Base-by-base conservation (phyloP, 2,888 invertebrate genomes). In the Machimus rusticus region DNA sequence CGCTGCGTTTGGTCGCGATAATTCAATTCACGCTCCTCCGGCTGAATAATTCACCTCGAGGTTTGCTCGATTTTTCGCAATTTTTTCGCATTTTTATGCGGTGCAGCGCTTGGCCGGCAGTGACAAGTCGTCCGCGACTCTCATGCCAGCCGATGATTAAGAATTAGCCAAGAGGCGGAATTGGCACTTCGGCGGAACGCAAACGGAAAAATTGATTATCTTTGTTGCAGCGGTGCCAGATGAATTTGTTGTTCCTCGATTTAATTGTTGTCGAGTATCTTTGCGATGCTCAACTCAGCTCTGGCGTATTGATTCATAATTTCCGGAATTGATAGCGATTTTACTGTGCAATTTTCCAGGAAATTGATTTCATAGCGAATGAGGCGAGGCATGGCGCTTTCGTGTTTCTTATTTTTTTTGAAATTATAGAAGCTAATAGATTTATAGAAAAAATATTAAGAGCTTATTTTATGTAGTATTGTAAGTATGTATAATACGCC, bases 321-420 rank as follows among this genome's bases (percentile, higher is more conserved):
- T 76, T 76, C 76, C 76, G 76, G 76, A 76, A 76, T 37, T 76
- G 76, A 76, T 76, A 76, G 76, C 37, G 19, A 76, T 76, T 76
- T 76, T 31, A 34, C n/a, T 34, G 37, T 76, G 76, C 76, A 76
- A 37, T 76, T 76, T 76, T 16, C 76, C 19, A 76, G 37, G 76
- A 76, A 76, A 76, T 76, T 76, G 76, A 76, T 76, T 76, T 37
- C 37, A 28, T n/a, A 74, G 34, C 14, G 12, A 66, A 66, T 28
- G 66, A 66, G 66, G 66, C 66, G 12, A 66, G 12, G 3, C 28
- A 28, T 19, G 0, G 23, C 57, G 46, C 16, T 51, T 51, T 51
- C 16, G 5, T 51, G 28, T 66, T 66, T 66, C 66, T 66, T 66
- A 19, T 66, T 66, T 28, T 66, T 66, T 28, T 12, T 9, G 66